A percentile compares a stretch with the other conserved stretches of the same genome.
phyloP scores from a whole-genome alignment of 2,113 vertebrate species.

The Tichodroma muraria region DNA sequence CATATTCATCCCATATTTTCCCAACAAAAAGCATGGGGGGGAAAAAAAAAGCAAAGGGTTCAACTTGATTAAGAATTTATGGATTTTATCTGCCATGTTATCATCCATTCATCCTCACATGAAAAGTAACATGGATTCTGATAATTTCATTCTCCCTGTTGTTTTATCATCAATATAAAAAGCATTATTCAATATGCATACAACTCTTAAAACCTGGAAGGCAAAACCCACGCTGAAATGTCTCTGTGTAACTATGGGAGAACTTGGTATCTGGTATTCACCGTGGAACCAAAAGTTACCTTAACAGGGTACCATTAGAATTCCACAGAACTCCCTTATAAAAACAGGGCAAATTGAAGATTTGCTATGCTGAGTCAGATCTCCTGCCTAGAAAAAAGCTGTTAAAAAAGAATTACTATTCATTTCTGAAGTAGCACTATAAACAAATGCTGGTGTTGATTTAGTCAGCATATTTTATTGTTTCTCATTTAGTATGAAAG shows the following conservation, averaged over 20 bases:
- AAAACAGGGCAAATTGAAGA: neutral
- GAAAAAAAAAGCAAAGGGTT: neutral
- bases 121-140: neutral
- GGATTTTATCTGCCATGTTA: neutral
- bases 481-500: constrained; percentile 10
- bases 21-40: neutral
- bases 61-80: neutral
- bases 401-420: neutral
- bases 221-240: neutral
- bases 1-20: neutral
- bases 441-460: constrained; percentile 12
- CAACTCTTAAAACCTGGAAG: neutral
- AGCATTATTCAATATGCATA: neutral
- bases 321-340: neutral
- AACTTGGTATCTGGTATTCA: neutral
- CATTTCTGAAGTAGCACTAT: neutral
- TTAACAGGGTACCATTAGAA: neutral
- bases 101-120: neutral
- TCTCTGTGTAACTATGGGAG: neutral
- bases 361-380: neutral
- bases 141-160: neutral
- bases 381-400: neutral
- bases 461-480: neutral
- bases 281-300: neutral
- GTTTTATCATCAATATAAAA: neutral